phyloP scores from a whole-genome alignment of 2,888 invertebrate genomes.

The Cordilura impudica region DNA sequence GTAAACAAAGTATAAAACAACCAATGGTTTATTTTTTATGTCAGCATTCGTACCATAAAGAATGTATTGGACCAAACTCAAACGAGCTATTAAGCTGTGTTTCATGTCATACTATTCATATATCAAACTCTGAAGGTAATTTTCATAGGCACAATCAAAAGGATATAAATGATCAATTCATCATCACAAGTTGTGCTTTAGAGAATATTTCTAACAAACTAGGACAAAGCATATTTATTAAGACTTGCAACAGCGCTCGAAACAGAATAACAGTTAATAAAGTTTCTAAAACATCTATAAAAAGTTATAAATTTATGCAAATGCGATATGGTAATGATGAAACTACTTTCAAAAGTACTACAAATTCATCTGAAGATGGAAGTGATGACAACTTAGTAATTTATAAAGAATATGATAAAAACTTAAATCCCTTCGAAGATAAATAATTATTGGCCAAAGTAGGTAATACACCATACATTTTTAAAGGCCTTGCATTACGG shows the following conservation, averaged over 20 bases:
- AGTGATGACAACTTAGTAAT: background rate
- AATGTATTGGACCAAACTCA: constrained; percentile 61
- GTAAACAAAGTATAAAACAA: constrained; percentile 64
- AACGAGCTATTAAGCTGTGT: constrained; percentile 19
- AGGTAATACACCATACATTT: background rate
- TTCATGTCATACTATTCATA: constrained; percentile 13
- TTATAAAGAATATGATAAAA: background rate
- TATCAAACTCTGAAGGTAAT: background rate
- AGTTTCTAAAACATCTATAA: too few species aligned
- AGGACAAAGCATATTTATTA: background rate
- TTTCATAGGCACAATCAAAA: background rate
- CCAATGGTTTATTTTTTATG: constrained; percentile 68
- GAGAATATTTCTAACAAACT: constrained; percentile 5
- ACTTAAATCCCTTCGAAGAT: constrained; percentile 20
- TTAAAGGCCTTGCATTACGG: too few species aligned
- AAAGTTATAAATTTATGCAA: background rate
- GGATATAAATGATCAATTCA: background rate
- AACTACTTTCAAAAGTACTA: background rate
- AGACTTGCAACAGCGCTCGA: background rate
- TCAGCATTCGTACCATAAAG: constrained; percentile 70
- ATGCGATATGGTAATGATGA: background rate
- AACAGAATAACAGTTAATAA: background rate
- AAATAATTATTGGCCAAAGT: background rate
- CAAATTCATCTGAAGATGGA: background rate
- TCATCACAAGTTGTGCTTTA: background rate